Percentiles rank a stretch among this genome's conserved stretches.
These are phyloP conservation scores for Salvelinus fontinalis DNA, from an alignment of 2,113 vertebrate species.

Conservation along the genomic window DNA sequence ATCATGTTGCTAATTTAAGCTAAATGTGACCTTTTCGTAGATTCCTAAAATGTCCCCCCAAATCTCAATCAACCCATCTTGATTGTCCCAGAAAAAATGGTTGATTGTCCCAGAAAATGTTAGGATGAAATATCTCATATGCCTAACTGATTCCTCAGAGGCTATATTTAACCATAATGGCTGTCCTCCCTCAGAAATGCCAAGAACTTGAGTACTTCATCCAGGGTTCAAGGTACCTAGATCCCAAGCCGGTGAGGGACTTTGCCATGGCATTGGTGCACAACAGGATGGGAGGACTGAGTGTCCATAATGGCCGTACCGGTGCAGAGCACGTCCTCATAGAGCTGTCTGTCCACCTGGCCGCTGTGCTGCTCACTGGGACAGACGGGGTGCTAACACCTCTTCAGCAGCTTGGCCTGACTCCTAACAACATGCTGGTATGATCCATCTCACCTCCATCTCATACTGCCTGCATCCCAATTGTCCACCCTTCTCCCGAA, in stretches of 20 bases:
- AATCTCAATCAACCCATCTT: no score
- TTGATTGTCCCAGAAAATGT: neutral
- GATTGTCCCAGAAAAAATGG: no score
- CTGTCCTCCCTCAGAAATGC: constrained; percentile 52
- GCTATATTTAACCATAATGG: no score
- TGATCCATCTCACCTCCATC: neutral
- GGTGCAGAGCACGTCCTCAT: neutral
- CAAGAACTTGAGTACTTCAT: constrained; percentile 67
- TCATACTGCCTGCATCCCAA: neutral
- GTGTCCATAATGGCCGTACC: constrained; percentile 4
- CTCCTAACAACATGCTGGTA: constrained; percentile 82
- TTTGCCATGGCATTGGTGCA: constrained; percentile 78
- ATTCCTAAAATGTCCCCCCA: no score
- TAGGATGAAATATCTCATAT: no score
- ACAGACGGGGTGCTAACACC: constrained; percentile 71
- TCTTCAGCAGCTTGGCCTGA: constrained; percentile 78
- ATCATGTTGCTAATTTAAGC: no score
- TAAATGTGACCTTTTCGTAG: no score
- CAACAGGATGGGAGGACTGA: constrained; percentile 67
- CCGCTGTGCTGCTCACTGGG: constrained; percentile 74
- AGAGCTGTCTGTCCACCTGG: constrained; percentile 80
- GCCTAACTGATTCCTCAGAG: no score
- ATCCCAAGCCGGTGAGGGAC: constrained; percentile 26
- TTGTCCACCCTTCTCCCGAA: no score
- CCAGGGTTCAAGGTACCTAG: constrained; percentile 64